Evolutionary conservation across 2,797 vertebrate genomes (phyloP).

Genomic region (Staurois parvus): DNA sequence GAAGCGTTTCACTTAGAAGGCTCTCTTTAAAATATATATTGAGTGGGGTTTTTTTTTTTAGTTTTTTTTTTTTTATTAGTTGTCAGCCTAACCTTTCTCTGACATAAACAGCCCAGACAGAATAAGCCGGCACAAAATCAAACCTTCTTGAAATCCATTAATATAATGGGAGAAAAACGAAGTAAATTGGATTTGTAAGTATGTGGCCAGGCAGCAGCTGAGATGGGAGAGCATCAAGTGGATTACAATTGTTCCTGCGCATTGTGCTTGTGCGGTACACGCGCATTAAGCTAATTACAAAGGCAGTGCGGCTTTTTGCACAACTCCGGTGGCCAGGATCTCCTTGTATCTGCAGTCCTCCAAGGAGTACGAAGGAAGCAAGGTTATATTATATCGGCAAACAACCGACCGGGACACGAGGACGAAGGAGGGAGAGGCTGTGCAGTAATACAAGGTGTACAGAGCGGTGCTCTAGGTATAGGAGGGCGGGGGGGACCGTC

Average conservation of each 20-base stretch:
- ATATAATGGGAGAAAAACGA: constrained; percentile 35
- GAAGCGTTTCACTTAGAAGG: too few relatives aligned
- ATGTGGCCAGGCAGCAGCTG: constrained; percentile 2
- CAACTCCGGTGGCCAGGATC: constrained; percentile 14
- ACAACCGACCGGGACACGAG: neutral
- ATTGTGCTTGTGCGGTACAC: constrained; percentile 25
- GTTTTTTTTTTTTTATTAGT: neutral
- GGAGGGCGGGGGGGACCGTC: too few relatives aligned
- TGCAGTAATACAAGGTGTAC: too few relatives aligned
- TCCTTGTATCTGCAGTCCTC: neutral
- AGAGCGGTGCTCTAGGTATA: too few relatives aligned
- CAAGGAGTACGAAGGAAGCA: neutral
- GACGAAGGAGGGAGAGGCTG: too few relatives aligned
- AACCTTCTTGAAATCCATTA: constrained; percentile 33
- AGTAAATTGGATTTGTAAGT: constrained; percentile 52
- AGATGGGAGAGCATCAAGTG: neutral
- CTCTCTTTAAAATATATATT: neutral
- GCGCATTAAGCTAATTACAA: constrained; percentile 11
- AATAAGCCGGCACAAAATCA: constrained; percentile 13
- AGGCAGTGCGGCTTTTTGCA: constrained; percentile 18
- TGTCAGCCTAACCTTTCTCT: neutral
- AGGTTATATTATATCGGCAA: constrained; percentile 5
- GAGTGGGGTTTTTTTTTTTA: neutral
- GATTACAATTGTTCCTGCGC: constrained; percentile 35
- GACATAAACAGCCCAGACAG: neutral